These are phyloP conservation scores for Biston stratarius DNA, from an alignment of 2,888 invertebrate genomes.

Conservation along the genomic window DNA sequence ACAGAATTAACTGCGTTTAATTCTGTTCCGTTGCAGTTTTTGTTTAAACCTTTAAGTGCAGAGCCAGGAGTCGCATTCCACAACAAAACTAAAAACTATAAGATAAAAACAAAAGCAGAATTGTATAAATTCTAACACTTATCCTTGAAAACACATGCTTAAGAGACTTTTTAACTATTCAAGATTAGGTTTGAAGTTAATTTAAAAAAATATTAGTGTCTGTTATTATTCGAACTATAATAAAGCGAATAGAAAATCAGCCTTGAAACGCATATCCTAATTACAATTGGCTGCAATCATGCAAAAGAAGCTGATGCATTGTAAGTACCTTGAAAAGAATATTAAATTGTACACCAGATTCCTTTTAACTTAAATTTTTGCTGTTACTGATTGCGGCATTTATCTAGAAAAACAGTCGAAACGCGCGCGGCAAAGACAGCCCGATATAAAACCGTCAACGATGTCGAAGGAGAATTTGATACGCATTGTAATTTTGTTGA, in stretches of 20 bases:
- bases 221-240: not conserved
- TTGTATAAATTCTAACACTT: too few species aligned
- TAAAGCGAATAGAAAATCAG: slow-evolving; percentile 5
- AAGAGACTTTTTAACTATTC: not conserved
- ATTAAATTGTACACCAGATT: not conserved
- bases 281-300: not conserved
- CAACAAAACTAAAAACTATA: not conserved
- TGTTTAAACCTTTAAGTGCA: not conserved
- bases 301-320: not conserved
- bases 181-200: not conserved
- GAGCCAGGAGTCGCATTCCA: not conserved
- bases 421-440: not conserved
- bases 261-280: slow-evolving; percentile 3
- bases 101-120: not conserved
- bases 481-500: slow-evolving; percentile 54
- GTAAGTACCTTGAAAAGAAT: not conserved
- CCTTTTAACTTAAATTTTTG: not conserved
- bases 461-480: slow-evolving; percentile 47
- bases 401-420: not conserved
- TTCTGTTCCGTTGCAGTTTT: not conserved
- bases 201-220: not conserved
- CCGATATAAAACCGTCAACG: not conserved
- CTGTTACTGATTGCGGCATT: not conserved
- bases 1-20: too few species aligned
- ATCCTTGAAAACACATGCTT: too few species aligned